These are phyloP conservation scores for Notothenia rossii DNA, from an alignment of 2,113 vertebrate species.

Conservation along the genomic window DNA sequence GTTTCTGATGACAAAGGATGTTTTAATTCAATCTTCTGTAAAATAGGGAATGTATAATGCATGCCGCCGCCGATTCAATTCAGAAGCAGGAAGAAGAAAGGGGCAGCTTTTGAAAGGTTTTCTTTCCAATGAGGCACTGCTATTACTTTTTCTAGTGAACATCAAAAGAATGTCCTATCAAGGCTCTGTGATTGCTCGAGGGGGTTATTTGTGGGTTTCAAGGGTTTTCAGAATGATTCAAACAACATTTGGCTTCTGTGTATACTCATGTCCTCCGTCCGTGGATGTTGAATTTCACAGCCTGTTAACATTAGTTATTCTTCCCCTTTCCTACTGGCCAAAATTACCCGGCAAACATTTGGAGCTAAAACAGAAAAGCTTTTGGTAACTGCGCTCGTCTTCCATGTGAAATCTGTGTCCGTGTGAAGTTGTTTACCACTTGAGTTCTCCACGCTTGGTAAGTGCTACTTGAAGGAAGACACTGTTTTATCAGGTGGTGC, in stretches of 20 bases:
- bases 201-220: constrained; percentile 61
- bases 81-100: constrained; percentile 53
- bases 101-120: constrained; percentile 67
- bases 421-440: constrained; percentile 67
- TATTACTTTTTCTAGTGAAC: constrained; percentile 53
- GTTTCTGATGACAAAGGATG: constrained; percentile 72
- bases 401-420: constrained; percentile 32
- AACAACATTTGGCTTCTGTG: constrained; percentile 40
- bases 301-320: constrained; percentile 34
- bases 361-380: constrained; percentile 10
- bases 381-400: neutral
- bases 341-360: constrained; percentile 15
- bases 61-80: constrained; percentile 62
- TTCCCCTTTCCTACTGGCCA: neutral
- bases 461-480: constrained; percentile 59
- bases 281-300: constrained; percentile 23
- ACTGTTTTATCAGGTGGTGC: constrained; percentile 63
- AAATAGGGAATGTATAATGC: constrained; percentile 64
- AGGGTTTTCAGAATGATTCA: constrained; percentile 36
- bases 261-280: constrained; percentile 19
- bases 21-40: constrained; percentile 70
- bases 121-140: constrained; percentile 63
- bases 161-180: constrained; percentile 65
- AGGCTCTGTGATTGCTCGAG: constrained; percentile 60
- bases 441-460: constrained; percentile 37